phyloP scores from a whole-genome alignment of 2,888 invertebrate species.

The Cenopis cana region DNA sequence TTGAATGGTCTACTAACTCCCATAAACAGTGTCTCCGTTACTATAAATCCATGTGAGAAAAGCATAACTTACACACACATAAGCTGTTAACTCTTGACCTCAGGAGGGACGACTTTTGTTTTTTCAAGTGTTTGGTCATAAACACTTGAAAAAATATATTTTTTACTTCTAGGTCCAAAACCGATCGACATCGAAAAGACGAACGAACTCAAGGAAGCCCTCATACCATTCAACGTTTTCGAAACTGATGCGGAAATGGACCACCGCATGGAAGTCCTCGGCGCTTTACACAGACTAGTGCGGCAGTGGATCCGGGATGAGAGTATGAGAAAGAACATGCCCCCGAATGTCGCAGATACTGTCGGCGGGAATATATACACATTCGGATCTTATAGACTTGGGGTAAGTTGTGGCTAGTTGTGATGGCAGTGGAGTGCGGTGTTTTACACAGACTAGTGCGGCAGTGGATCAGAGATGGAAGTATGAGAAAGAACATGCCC shows the following conservation, averaged over 20 bases:
- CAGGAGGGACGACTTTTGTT: too few relatives aligned
- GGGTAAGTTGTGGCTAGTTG: conserved; percentile 82
- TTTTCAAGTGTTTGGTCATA: too few relatives aligned
- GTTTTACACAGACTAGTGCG: conserved; percentile 84
- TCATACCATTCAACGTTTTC: conserved; percentile 94
- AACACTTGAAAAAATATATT: too few relatives aligned
- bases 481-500: conserved; percentile 96
- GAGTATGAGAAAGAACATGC: conserved; percentile 95
- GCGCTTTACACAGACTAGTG: conserved; percentile 95
- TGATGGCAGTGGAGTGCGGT: conserved; percentile 56
- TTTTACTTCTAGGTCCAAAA: conserved; percentile 88
- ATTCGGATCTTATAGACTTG: conserved; percentile 98
- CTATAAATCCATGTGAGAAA: too few relatives aligned
- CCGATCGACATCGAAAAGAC: conserved; percentile 91
- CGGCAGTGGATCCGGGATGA: conserved; percentile 97
- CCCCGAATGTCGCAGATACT: conserved; percentile 93
- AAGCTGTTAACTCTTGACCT: too few relatives aligned
- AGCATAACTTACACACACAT: too few relatives aligned
- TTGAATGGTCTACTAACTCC: too few relatives aligned
- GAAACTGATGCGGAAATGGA: conserved; percentile 96
- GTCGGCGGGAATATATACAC: conserved; percentile 99
- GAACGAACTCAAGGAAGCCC: conserved; percentile 90
- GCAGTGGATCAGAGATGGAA: conserved; percentile 97
- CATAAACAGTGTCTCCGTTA: too few relatives aligned
- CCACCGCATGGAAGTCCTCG: conserved; percentile 93